Evolutionary conservation across 30 jellyfish, hydroid and myxozoan species (phyloP), one percentile per base, ranked within the genome.

Genomic region (Chrysaora quinquecirrha): DNA sequence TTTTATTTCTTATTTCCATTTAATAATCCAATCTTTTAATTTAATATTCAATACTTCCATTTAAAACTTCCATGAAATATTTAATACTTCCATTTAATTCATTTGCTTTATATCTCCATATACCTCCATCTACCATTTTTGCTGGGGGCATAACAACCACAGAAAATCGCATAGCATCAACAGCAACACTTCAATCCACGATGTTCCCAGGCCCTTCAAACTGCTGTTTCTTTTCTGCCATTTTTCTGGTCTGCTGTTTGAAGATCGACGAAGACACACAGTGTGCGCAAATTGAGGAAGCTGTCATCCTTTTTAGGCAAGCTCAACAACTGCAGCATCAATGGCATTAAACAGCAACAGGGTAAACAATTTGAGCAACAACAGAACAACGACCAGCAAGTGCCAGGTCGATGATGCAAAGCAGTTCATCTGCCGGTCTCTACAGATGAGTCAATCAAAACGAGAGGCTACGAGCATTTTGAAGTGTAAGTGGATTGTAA

Each of bases 381-480:
- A 52, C 68, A 52, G 68, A 52, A 52, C 68, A 52, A 52, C 19
- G 63, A 49, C 61, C 79, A n/a, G 87, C 87, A 64, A 14, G 28
- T 54, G 47, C 81, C 67, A 64, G 48, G 38, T 81, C 70, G 11
- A 27, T 30, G 30, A 34, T 34, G 82, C 38, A 3, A n/a, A 33
- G 30, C 31, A 23, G 47, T 31, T 70, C 82, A 22, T 70, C 82
- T 33, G 82, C 82, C 21, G 82, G 82, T 7, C 82, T 70, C 65
- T 70, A 65, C 78, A 65, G 78, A 65, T 54, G 78, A 27, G 3
- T 65, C 30, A 65, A 65, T 65, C 32, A 30, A 19, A 65, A 65
- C 7, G 78, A 65, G 35, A 50, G 78, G 18, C 78, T 65, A 16
- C 22, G 82, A 23, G 78, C 78, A 65, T 32, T 52, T 12, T 28